These are phyloP conservation scores for Gadus macrocephalus DNA, from an alignment of 2,113 vertebrate genomes.

Conservation along the genomic window DNA sequence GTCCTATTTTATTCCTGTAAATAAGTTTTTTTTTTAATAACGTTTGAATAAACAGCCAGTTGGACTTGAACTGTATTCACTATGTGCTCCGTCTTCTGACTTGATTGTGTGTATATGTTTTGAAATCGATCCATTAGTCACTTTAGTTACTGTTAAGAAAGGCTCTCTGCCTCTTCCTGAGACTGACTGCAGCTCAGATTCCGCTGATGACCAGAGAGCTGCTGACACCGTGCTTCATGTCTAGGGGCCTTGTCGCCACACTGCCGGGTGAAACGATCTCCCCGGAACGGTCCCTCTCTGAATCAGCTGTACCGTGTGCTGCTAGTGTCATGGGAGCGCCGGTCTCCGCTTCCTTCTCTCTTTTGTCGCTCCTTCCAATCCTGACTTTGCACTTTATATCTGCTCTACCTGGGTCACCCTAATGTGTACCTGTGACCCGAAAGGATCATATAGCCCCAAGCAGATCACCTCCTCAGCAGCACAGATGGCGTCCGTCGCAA, in stretches of 20 bases:
- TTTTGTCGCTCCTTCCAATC: neutral
- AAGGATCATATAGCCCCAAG: neutral
- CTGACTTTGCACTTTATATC: neutral
- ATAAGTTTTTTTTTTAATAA: neutral
- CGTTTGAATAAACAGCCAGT: slow-evolving; percentile 4
- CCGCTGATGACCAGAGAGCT: neutral
- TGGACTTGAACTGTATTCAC: too few relatives aligned
- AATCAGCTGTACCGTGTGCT: slow-evolving; percentile 15
- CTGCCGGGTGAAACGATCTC: neutral
- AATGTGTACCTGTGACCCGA: too few relatives aligned
- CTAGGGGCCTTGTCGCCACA: neutral
- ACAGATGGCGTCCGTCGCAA: neutral
- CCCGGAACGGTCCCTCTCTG: slow-evolving; percentile 12
- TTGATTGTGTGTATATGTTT: neutral
- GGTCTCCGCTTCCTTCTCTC: slow-evolving; percentile 20
- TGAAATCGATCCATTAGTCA: neutral
- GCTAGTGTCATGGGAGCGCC: slow-evolving; percentile 38
- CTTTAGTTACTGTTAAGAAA: neutral
- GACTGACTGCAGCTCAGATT: neutral
- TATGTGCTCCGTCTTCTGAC: neutral
- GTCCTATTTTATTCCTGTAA: neutral
- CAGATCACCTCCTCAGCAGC: neutral
- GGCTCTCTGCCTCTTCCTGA: neutral
- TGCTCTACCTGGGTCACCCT: neutral
- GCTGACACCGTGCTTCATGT: neutral